Evolutionary conservation across 2,888 invertebrate species (phyloP).

Genomic region (Stenodema calcarata): DNA sequence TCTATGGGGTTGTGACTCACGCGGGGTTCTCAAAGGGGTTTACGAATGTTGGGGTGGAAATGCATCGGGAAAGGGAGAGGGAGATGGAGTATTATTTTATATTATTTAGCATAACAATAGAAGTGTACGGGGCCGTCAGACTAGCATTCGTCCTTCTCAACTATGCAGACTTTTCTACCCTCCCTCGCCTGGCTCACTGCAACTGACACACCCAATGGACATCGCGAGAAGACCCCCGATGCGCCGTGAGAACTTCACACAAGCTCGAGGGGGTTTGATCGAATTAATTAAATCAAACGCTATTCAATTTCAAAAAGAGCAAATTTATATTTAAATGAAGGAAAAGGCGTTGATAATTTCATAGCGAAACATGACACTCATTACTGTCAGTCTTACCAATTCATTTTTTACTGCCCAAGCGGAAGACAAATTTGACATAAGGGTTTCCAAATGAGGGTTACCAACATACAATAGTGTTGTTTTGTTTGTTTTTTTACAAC

Average conservation of each 20-base stretch:
- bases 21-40: slow-evolving; percentile 22
- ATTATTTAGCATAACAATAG: slow-evolving; percentile 41
- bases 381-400: background rate
- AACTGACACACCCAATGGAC: slow-evolving; percentile 9
- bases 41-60: background rate
- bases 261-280: background rate
- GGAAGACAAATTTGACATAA: too few relatives aligned
- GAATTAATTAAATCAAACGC: slow-evolving; percentile 9
- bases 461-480: too few relatives aligned
- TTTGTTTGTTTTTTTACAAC: too few relatives aligned
- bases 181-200: background rate
- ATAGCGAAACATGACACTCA: background rate
- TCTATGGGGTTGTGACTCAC: slow-evolving; percentile 37
- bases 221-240: background rate
- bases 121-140: background rate
- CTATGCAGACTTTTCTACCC: slow-evolving; percentile 17
- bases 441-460: too few relatives aligned
- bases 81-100: background rate
- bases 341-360: background rate
- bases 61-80: background rate
- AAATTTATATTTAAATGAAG: background rate
- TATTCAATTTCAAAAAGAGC: background rate
- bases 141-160: slow-evolving; percentile 36
- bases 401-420: too few relatives aligned
- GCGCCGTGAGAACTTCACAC: slow-evolving; percentile 21